These are phyloP conservation scores for Yponomeuta evonymella DNA, from an alignment of 2,888 invertebrate genomes.

Conservation along the genomic window DNA sequence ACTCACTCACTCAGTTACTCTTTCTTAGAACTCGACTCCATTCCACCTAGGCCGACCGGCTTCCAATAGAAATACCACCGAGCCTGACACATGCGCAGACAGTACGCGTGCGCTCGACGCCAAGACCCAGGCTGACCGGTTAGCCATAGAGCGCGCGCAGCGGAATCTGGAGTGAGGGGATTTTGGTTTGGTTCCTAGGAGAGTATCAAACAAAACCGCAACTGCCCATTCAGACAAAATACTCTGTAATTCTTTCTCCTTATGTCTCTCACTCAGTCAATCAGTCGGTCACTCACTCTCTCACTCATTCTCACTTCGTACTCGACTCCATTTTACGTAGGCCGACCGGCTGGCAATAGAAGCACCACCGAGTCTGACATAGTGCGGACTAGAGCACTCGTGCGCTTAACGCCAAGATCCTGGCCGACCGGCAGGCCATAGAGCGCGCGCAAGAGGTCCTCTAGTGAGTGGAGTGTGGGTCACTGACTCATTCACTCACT, in stretches of 20 bases:
- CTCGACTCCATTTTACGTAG: too few species aligned
- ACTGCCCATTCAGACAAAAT: too few species aligned
- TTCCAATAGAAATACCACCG: conserved; percentile 64
- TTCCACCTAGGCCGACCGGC: too few species aligned
- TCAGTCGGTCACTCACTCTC: too few species aligned
- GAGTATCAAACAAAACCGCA: too few species aligned
- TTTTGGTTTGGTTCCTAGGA: too few species aligned
- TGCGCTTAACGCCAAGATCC: conserved; percentile 80
- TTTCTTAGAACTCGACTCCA: too few species aligned
- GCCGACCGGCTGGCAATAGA: conserved; percentile 73
- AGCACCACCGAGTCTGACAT: conserved; percentile 77
- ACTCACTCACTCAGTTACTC: too few species aligned
- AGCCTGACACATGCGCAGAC: conserved; percentile 84
- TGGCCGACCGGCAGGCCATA: conserved; percentile 76
- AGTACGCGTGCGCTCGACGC: conserved; percentile 80
- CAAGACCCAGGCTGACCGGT: conserved; percentile 78
- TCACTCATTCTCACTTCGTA: too few species aligned
- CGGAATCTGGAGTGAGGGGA: conserved; percentile 76
- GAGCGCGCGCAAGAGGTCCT: conserved; percentile 75
- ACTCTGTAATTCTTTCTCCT: too few species aligned
- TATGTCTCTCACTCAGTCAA: too few species aligned
- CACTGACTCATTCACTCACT: too few species aligned
- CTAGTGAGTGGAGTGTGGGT: conserved; percentile 59
- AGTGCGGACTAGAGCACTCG: conserved; percentile 82
- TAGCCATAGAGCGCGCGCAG: conserved; percentile 74